Evolutionary conservation across 2,888 invertebrate species (phyloP).

Genomic region (Biston stratarius): DNA sequence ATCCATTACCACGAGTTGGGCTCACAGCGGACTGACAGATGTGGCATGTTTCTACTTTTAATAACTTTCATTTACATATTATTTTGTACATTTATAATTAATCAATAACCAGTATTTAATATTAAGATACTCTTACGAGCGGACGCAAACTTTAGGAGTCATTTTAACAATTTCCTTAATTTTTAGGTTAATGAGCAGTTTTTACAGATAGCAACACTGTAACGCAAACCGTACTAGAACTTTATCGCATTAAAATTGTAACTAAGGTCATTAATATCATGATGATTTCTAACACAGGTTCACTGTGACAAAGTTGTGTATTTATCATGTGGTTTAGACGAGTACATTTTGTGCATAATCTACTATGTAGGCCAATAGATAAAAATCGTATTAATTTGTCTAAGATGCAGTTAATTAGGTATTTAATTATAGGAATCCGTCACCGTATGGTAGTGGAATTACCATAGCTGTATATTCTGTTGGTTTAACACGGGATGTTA

Average conservation of each 20-base stretch:
- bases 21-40: constrained; percentile 1
- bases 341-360: constrained; percentile 29
- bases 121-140: constrained; percentile 36
- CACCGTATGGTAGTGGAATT: constrained; percentile 15
- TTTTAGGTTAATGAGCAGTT: constrained; percentile 37
- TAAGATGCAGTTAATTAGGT: constrained; percentile 46
- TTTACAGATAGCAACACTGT: constrained; percentile 22
- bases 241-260: constrained; percentile 4
- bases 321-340: neutral
- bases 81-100: constrained; percentile 21
- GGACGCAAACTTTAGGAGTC: constrained; percentile 38
- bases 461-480: constrained; percentile 22
- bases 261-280: neutral
- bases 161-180: constrained; percentile 41
- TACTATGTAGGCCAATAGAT: constrained; percentile 44
- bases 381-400: constrained; percentile 52
- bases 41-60: constrained; percentile 10
- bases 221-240: constrained; percentile 5
- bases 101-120: constrained; percentile 46
- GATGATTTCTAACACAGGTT: neutral
- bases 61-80: constrained; percentile 20
- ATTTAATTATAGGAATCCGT: constrained; percentile 38
- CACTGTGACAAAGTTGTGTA: constrained; percentile 10
- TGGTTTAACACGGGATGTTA: constrained; percentile 14
- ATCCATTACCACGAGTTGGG: constrained; percentile 7